Base-by-base conservation (phyloP, 2,113 vertebrate genomes). In the Dicaeum eximium region DNA sequence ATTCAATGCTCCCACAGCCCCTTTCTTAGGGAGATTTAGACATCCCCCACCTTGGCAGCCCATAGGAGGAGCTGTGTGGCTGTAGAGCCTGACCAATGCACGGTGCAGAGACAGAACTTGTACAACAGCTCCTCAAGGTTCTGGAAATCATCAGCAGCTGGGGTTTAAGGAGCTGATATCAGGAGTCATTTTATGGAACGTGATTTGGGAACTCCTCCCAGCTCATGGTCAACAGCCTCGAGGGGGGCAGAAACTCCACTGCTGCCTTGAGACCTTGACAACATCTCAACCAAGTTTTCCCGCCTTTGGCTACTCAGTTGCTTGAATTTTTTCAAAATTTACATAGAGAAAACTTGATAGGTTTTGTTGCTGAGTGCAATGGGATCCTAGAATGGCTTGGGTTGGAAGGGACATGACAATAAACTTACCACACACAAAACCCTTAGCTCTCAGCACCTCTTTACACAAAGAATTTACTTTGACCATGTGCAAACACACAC, bases 61-160 rank as follows among this genome's bases (percentile, higher is more conserved):
- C 25, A 4, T 3, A 20, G n/a, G 31, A 57, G 62, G 15, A 57
- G 20, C 4, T 10, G 8, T 48, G 72, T 65, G 40, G 6, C n/a
- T 47, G 10, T 10, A 54, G 23, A 54, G 3, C 22, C 17, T 33
- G 54, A 69, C 10, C 20, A 45, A 30, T 4, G 15, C 10, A 8
- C 0, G 3, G 11, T 61, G 37, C 19, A 42, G 27, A 60, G 77
- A 47, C 0, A 58, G 9, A 35, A 2, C 7, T 83, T 53, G n/a
- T 7, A 28, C 23, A 75, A 5, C 17, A 82, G 18, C 40, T 78
- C 21, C 54, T 57, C 16, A 45, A n/a, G 6, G 12, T 25, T 3
- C 19, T 33, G 44, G 44, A 42, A 45, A 57, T 17, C 19, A 40
- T 31, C 51, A 66, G 11, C 10, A 66, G 15, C 23, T 6, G 27